Percentiles rank a stretch among this genome's conserved stretches.
Conservation (phyloP, 2,797 vertebrate species). For the Periparus ater region DNA sequence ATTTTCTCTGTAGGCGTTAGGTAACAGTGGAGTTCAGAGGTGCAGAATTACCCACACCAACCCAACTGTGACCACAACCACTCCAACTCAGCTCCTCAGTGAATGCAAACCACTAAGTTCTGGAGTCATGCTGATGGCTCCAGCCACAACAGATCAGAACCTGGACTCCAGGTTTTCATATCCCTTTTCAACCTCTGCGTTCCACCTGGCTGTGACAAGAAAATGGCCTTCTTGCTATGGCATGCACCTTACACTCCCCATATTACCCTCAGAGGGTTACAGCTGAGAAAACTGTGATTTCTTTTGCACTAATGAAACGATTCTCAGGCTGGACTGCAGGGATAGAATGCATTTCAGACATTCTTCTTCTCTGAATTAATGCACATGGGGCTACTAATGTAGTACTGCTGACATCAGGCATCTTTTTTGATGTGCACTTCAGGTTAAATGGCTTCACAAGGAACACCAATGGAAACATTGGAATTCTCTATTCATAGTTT, state of each 20-base stretch:
- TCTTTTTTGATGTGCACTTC: neutral
- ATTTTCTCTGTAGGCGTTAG: neutral
- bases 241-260: neutral
- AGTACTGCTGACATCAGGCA: neutral
- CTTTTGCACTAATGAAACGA: neutral
- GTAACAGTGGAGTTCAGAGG: neutral
- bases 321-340: neutral
- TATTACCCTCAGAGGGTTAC: neutral
- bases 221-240: neutral
- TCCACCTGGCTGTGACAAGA: neutral
- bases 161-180: neutral
- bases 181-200: neutral
- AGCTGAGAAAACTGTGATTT: neutral
- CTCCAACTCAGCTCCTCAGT: neutral
- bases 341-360: conserved; percentile 37
- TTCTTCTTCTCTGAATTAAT: conserved; percentile 49
- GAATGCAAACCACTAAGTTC: neutral
- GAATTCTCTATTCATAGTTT: neutral
- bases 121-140: neutral
- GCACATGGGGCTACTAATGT: conserved; percentile 17
- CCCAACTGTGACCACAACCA: neutral
- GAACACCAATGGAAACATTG: neutral
- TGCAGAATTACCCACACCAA: neutral
- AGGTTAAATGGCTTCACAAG: neutral
- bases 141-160: neutral